These are phyloP conservation scores for Callionymus lyra DNA, from an alignment of 2,113 vertebrate species.

Conservation along the genomic window DNA sequence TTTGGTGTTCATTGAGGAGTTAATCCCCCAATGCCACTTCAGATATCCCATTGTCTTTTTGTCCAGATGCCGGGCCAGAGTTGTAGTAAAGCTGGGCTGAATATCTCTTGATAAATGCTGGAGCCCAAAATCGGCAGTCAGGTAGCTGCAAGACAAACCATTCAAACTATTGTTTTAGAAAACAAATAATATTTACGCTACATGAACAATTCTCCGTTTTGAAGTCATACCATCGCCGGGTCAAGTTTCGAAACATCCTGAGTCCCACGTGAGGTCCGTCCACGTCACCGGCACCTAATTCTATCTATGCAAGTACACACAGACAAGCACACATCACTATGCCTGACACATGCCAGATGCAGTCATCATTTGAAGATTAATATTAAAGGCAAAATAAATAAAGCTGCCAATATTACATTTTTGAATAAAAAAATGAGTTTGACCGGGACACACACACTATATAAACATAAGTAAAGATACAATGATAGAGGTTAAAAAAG, in stretches of 20 bases:
- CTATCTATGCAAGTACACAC: conserved; percentile 68
- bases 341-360: no score
- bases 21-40: conserved; percentile 93
- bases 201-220: no score
- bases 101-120: conserved; percentile 88
- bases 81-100: conserved; percentile 81
- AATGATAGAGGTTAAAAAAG: no score
- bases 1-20: conserved; percentile 97
- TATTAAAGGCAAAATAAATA: no score
- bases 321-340: conserved; percentile 1
- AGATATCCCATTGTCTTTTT: conserved; percentile 97
- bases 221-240: conserved; percentile 78
- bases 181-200: no score
- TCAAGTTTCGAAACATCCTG: conserved; percentile 94
- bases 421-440: no score
- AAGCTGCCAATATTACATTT: no score
- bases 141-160: conserved; percentile 65
- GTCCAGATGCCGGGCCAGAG: conserved; percentile 89
- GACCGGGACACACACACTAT: no score
- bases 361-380: no score
- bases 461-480: no score
- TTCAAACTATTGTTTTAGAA: not conserved
- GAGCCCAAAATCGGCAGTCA: conserved; percentile 85
- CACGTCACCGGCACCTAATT: conserved; percentile 88
- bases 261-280: conserved; percentile 87